Evolutionary conservation across 2,888 invertebrate species (phyloP).

Genomic region (Amphiduros pacificus): DNA sequence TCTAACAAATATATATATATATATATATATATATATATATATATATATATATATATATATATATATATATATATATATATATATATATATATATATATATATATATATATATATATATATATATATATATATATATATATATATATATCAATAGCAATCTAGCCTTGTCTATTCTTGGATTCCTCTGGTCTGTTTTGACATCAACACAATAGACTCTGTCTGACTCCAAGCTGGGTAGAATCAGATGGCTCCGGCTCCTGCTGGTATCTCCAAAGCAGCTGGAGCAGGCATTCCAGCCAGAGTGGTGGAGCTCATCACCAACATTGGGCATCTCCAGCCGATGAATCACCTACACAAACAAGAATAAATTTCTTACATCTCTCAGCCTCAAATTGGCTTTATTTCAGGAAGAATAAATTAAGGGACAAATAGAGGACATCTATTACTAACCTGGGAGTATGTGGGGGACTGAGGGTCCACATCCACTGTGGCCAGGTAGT

Average conservation of each 20-base stretch:
- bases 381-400: too few species aligned
- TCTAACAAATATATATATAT: too few species aligned
- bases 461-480: constrained; percentile 84
- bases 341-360: constrained; percentile 75
- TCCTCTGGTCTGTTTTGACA: constrained; percentile 72
- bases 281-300: constrained; percentile 96
- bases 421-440: too few species aligned
- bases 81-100: too few species aligned
- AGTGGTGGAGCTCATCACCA: constrained; percentile 91
- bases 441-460: constrained; percentile 86
- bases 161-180: constrained; percentile 64
- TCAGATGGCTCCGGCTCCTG: constrained; percentile 73
- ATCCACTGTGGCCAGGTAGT: constrained; percentile 89
- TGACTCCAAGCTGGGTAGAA: constrained; percentile 81
- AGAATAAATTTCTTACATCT: background rate
- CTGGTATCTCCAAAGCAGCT: constrained; percentile 73
- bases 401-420: too few species aligned
- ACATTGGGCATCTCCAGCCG: constrained; percentile 76
- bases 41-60: too few species aligned
- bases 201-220: constrained; percentile 84
- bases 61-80: too few species aligned
- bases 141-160: too few species aligned
- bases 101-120: too few species aligned
- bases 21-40: too few species aligned
- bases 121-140: too few species aligned